Evolutionary conservation across 2,113 vertebrate genomes (phyloP).

Genomic region (Neodontobutis hainanensis): DNA sequence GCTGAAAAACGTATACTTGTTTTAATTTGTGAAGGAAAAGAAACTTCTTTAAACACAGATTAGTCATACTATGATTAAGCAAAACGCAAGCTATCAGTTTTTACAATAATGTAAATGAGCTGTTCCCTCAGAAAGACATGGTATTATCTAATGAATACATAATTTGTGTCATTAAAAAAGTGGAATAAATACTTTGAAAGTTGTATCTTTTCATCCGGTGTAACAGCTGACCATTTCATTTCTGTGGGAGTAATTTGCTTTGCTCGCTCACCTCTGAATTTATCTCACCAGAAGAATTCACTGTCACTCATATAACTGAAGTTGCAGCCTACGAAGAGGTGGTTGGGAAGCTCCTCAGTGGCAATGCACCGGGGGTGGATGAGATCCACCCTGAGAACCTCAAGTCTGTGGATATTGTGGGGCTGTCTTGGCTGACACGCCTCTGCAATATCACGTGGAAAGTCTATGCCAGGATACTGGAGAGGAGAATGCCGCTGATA

Average conservation of each 20-base stretch:
- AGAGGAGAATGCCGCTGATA: too few relatives aligned
- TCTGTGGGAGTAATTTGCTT: constrained; percentile 17
- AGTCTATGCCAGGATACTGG: too few relatives aligned
- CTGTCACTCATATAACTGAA: constrained; percentile 11
- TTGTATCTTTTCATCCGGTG: constrained; percentile 1
- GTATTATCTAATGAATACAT: constrained; percentile 2
- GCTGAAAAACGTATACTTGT: too few relatives aligned
- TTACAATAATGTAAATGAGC: background rate
- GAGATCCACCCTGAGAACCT: too few relatives aligned
- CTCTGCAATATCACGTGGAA: too few relatives aligned
- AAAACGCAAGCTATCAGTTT: background rate
- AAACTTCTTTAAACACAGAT: too few relatives aligned
- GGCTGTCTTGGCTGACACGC: too few relatives aligned
- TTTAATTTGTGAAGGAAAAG: too few relatives aligned
- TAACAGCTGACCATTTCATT: constrained; percentile 21
- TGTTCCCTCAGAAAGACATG: background rate
- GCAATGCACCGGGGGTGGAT: too few relatives aligned
- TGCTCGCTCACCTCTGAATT: constrained; percentile 18
- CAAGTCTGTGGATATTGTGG: too few relatives aligned
- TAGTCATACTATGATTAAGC: too few relatives aligned
- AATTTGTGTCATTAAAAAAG: constrained; percentile 5
- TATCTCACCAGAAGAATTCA: background rate
- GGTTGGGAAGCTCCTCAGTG: too few relatives aligned
- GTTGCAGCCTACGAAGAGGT: background rate
- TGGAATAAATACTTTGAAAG: background rate